A percentile compares a stretch with the other conserved stretches of the same genome.
These are phyloP conservation scores for Dolichotis patagonum DNA, from an alignment of 2,113 vertebrate genomes.

Conservation along the genomic window DNA sequence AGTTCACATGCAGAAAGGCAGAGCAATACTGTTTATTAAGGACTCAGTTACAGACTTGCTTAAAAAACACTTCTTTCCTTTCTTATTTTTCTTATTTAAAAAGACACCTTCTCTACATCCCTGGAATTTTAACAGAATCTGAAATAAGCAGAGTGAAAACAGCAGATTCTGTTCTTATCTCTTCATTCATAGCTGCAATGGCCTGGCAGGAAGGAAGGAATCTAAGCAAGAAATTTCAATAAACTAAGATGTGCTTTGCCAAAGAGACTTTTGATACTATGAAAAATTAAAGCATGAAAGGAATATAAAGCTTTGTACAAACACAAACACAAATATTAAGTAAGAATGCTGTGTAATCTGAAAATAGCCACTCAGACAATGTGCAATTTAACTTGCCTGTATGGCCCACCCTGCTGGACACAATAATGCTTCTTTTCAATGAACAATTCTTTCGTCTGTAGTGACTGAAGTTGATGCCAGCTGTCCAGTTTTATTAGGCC, in stretches of 20 bases:
- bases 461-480: neutral
- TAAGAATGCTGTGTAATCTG: neutral
- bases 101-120: neutral
- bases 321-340: neutral
- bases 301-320: neutral
- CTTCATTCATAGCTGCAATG: neutral
- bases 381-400: neutral
- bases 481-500: conserved; percentile 10
- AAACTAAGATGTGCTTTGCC: neutral
- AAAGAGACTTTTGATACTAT: neutral
- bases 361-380: neutral
- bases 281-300: conserved; percentile 20
- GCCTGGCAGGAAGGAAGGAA: neutral
- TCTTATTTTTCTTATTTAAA: neutral
- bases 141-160: neutral
- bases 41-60: neutral
- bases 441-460: conserved; percentile 15
- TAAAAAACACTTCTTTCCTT: neutral
- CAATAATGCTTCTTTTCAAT: neutral
- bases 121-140: neutral
- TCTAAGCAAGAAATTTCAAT: neutral
- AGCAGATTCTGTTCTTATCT: neutral
- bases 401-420: too few species aligned
- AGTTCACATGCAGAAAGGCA: neutral
- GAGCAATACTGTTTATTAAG: neutral